Base-by-base conservation (phyloP, 2,888 invertebrate species). In the Ochropleura plecta region DNA sequence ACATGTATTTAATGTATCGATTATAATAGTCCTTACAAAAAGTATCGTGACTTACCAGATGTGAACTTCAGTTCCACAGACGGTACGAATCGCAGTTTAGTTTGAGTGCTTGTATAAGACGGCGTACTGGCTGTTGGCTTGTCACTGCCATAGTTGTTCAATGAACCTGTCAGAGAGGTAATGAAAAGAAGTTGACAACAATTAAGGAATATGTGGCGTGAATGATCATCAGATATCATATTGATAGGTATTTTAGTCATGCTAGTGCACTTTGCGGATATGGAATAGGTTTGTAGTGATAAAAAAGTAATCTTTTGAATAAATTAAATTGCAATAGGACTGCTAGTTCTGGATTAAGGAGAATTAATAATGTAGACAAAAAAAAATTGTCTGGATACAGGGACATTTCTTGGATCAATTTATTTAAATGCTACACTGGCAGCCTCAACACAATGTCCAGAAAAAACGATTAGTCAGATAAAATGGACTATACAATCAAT, bases 31-130 rank as follows among this genome's bases (percentile, higher is more conserved):
- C 18, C 30, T 42, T 42, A 20, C 14, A 18, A 42, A 63, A n/a
- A 30, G 2, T 30, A 44, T 30, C 4, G 12, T 10, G 12, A 18
- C 89, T 94, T 97, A 98, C 98, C 98, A 94, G 98, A 98, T 81
- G 98, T 98, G 92, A 98, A 97, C 91, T 98, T 98, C 94, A 98
- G 97, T 93, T 98, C 98, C 88, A 98, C 98, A 65, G 98, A 98
- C 82, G 98, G 97, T 74, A 98, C 98, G 95, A 98, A 98, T 87
- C 98, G 97, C 84, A 98, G 96, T 96, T 98, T 98, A 83, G 98
- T 98, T 84, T 95, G 96, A 82, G 88, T 97, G 90, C 91, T 97
- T 87, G 86, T 94, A 59, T 90, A 95, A 0, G 90, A 94, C 63
- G 90, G 96, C 20, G 95, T 92, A 81, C 91, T 93, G 44, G 86